phyloP scores from a whole-genome alignment of 2,888 invertebrate species.

The Epinotia demarniana region DNA sequence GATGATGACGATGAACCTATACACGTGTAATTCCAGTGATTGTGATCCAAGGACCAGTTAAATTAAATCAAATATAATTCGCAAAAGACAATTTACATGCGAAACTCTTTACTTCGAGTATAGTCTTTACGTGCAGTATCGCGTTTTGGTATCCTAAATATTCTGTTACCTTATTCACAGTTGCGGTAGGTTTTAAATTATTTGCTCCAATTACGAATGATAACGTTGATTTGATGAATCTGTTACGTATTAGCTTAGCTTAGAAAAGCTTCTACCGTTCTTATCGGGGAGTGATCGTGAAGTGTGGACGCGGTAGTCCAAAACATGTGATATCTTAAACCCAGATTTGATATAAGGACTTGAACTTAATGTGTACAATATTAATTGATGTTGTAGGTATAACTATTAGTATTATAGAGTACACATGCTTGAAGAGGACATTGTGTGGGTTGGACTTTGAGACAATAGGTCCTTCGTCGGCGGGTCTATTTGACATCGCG shows the following conservation, averaged over 20 bases:
- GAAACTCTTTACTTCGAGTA: conserved; percentile 14
- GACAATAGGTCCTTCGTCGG: conserved; percentile 54
- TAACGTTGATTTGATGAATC: conserved; percentile 34
- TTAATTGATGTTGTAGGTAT: conserved; percentile 74
- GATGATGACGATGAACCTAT: conserved; percentile 87
- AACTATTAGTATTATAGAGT: conserved; percentile 62
- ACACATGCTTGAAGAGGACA: conserved; percentile 63
- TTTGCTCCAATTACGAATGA: conserved; percentile 37
- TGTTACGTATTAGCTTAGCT: conserved; percentile 41
- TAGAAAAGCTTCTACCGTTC: conserved; percentile 45
- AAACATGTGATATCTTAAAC: conserved; percentile 82
- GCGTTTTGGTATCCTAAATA: conserved; percentile 31
- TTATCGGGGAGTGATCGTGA: conserved; percentile 53
- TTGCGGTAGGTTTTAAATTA: conserved; percentile 37
- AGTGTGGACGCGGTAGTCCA: conserved; percentile 65
- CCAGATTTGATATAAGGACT: conserved; percentile 70
- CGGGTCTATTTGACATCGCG: conserved; percentile 27
- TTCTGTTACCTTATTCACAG: conserved; percentile 30
- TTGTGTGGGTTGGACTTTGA: conserved; percentile 55
- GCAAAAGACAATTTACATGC: conserved; percentile 26
- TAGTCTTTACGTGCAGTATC: conserved; percentile 27
- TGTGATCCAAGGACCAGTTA: conserved; percentile 38
- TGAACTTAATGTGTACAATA: conserved; percentile 64
- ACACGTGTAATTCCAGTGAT: conserved; percentile 79
- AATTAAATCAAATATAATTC: conserved; percentile 22